Evolutionary conservation across 2,113 vertebrate species (phyloP).

Genomic region (Lampris megalopsis): DNA sequence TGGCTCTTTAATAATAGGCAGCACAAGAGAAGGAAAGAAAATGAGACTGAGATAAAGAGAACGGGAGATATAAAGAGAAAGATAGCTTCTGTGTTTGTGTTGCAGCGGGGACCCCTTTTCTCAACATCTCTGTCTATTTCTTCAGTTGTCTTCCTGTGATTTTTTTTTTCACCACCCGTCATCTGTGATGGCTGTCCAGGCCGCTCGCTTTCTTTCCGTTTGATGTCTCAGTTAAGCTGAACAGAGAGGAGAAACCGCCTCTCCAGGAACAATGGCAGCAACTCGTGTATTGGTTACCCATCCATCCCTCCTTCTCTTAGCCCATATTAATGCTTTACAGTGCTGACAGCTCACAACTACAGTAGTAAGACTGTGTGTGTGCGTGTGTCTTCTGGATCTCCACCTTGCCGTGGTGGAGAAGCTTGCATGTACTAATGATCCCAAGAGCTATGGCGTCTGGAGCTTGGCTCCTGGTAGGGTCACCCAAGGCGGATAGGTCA

Average conservation of each 20-base stretch:
- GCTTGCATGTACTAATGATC: too few relatives aligned
- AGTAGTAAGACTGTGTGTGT: too few relatives aligned
- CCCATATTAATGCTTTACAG: conserved; percentile 54
- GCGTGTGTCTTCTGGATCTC: too few relatives aligned
- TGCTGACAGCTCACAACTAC: conserved; percentile 72
- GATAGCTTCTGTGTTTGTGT: conserved; percentile 73
- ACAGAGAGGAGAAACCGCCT: conserved; percentile 56
- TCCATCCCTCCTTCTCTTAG: conserved; percentile 60
- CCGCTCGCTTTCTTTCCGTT: conserved; percentile 55
- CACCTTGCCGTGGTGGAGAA: too few relatives aligned
- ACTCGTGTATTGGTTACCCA: conserved; percentile 56
- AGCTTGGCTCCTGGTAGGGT: too few relatives aligned
- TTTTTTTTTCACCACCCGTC: conserved; percentile 28
- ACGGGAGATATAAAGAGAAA: conserved; percentile 53
- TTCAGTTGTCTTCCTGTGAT: conserved; percentile 29
- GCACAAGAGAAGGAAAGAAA: conserved; percentile 38
- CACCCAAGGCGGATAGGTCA: too few relatives aligned
- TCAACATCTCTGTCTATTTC: conserved; percentile 17
- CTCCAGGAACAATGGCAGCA: conserved; percentile 67
- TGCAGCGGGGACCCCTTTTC: conserved; percentile 64
- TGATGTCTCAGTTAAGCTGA: conserved; percentile 78
- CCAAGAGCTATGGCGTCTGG: too few relatives aligned
- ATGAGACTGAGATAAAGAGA: conserved; percentile 23
- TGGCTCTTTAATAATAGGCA: conserved; percentile 65
- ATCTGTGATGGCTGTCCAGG: conserved; percentile 67